Base-by-base conservation (phyloP, 2,113 vertebrate genomes). In the Rhegmatorhina hoffmannsi region DNA sequence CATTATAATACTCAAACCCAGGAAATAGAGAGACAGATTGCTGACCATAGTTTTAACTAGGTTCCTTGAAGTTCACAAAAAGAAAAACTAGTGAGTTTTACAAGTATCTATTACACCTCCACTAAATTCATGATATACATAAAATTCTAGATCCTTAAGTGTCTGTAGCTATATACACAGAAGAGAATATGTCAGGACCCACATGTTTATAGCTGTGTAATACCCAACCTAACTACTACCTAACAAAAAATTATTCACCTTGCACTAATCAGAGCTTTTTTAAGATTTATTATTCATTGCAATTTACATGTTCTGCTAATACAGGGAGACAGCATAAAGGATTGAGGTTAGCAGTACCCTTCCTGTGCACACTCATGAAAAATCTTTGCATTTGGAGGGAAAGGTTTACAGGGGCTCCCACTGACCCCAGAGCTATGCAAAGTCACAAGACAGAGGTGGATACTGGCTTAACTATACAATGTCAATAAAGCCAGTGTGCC, bases 351-450 rank as follows among this genome's bases (percentile, higher is more conserved):
- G 34, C 15, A 55, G 29, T 26, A 50, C 10, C 15, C 5, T 70
- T 92, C 53, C 50, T 44, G 3, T 49, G 4, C 50, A 49, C 21
- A 36, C 1, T 0, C 15, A 31, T 0, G 0, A 5, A 25, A 83
- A 13, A 55, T 47, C 10, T 69, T 92, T 24, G 8, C 68, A 40
- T 52, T 49, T 76, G 53, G 68, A 60, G 18, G 11, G 24, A 59
- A 90, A 56, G 23, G 4, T 49, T 83, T 68, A 56, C 11, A 36
- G 16, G 7, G 28, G 2, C 5, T 75, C 28, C 25, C 24, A 34
- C 9, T 25, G 18, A 64, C 16, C 19, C 11, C 43, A 38, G 16
- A 53, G 6, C n/a, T 50, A 8, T 10, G 17, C 28, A 59, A 56
- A 19, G 26, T 25, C 49, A 28, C 11, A 62, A 36, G 8, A 34